Base-by-base conservation (phyloP, 1,140 invertebrate species). In the Lysiphlebus fabarum region DNA sequence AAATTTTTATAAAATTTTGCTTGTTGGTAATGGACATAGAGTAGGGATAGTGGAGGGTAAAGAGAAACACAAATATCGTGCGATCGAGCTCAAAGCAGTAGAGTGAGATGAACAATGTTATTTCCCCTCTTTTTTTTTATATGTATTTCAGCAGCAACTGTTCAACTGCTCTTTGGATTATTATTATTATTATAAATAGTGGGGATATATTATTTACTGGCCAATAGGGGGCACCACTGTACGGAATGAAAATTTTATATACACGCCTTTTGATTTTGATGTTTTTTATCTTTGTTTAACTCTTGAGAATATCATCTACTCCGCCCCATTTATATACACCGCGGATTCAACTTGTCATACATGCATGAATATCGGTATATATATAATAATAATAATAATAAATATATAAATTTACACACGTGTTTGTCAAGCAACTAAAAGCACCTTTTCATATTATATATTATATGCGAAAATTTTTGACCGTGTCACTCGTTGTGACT, bases 161-260 rank as follows among this genome's bases (percentile, higher is more conserved):
- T 26, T 26, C 17, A 26, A 26, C 17, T 26, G 17, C 17, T 26
- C 17, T 26, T 26, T 26, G 17, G 17, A 26, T 26, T 26, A 2
- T 26, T 26, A 26, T 26, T 26, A 26, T 26, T 26, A 26, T 26
- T 26, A 26, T 34, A 10, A 40, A 34, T 57, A 60, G 69, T 68
- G 66, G 66, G 67, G 71, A 67, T 65, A 49, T 63, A 67, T 66
- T 64, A 51, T 62, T 62, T 59, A 44, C 65, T 62, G 10, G 62
- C 64, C 68, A 69, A 65, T 65, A 74, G 74, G 67, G 66, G 68
- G 67, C 72, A 71, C 65, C 70, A 70, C 67, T 49, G 57, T 59
- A 65, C 65, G 62, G 65, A 50, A 41, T 26, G n/a, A 26, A 26
- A 26, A 44, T 36, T 17, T 55, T 40, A 40, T 40, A 40, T 57